These are phyloP conservation scores for Strigamia maritima DNA, from an alignment of 2,888 invertebrate genomes.

Conservation along the genomic window DNA sequence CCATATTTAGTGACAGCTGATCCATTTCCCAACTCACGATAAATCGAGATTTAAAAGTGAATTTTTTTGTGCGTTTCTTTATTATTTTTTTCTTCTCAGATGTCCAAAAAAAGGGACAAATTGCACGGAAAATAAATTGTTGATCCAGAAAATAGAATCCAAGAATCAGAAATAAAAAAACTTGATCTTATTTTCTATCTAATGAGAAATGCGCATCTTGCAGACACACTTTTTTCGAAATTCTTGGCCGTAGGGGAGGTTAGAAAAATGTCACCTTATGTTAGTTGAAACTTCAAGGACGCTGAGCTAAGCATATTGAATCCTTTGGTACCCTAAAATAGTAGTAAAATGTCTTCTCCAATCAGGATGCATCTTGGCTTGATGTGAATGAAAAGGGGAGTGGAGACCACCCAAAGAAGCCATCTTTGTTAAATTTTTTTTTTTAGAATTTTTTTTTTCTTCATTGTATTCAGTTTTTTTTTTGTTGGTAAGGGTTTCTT, in stretches of 20 bases:
- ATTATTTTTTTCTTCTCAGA: background rate
- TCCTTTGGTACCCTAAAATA: slow-evolving; percentile 3
- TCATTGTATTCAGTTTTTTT: too few relatives aligned
- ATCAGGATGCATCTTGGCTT: background rate
- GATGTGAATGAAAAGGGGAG: background rate
- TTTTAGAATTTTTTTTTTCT: background rate
- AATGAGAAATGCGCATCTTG: background rate
- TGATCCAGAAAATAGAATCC: background rate
- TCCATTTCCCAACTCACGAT: background rate
- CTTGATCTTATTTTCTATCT: background rate
- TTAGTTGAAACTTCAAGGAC: background rate
- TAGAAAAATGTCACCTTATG: background rate
- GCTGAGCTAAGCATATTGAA: background rate
- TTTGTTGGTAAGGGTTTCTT: background rate
- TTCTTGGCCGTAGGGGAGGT: background rate
- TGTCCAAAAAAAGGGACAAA: background rate
- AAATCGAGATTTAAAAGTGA: background rate
- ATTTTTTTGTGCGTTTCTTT: background rate
- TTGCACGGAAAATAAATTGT: background rate
- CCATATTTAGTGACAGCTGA: too few relatives aligned
- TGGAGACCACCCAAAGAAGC: slow-evolving; percentile 2
- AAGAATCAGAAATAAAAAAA: background rate
- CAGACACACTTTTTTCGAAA: background rate
- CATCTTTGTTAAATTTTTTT: background rate
- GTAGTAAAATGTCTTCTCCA: background rate